A percentile compares a stretch with the other conserved stretches of the same genome.
Evolutionary conservation across 2,888 invertebrate genomes (phyloP).

Genomic region (Brachypterus glaber): DNA sequence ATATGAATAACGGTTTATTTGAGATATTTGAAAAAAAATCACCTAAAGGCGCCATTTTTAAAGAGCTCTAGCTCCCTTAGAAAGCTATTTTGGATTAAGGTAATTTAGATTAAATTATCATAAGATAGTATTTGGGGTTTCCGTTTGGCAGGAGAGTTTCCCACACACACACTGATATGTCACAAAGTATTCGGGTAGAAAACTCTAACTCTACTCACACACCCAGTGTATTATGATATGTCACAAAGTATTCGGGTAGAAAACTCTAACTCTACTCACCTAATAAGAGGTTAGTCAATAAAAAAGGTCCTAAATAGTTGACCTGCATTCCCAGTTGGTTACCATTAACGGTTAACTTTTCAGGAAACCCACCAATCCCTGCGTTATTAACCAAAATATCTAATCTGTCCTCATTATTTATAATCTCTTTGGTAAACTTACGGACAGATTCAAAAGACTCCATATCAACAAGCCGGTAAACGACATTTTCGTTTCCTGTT

Average conservation of each 20-base stretch:
- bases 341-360: constrained; percentile 51
- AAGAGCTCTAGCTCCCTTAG: too few relatives aligned
- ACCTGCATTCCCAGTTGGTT: constrained; percentile 55
- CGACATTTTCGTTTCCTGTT: constrained; percentile 35
- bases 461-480: constrained; percentile 43
- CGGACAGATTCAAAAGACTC: constrained; percentile 47
- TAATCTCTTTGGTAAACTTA: constrained; percentile 51
- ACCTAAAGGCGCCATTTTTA: too few relatives aligned
- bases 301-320: constrained; percentile 62
- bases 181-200: neutral
- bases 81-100: too few relatives aligned
- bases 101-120: too few relatives aligned
- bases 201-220: constrained; percentile 27
- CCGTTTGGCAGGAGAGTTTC: too few relatives aligned
- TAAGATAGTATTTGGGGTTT: too few relatives aligned
- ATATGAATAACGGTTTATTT: too few relatives aligned
- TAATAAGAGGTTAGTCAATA: constrained; percentile 55
- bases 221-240: constrained; percentile 5
- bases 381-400: constrained; percentile 59
- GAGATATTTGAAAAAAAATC: too few relatives aligned
- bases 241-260: neutral
- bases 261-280: constrained; percentile 31
- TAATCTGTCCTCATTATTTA: constrained; percentile 44
- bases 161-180: too few relatives aligned
- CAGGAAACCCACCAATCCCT: constrained; percentile 43